Evolutionary conservation across 2,113 vertebrate genomes (phyloP), one percentile per base, ranked within the genome.

Genomic region (Struthio camelus): DNA sequence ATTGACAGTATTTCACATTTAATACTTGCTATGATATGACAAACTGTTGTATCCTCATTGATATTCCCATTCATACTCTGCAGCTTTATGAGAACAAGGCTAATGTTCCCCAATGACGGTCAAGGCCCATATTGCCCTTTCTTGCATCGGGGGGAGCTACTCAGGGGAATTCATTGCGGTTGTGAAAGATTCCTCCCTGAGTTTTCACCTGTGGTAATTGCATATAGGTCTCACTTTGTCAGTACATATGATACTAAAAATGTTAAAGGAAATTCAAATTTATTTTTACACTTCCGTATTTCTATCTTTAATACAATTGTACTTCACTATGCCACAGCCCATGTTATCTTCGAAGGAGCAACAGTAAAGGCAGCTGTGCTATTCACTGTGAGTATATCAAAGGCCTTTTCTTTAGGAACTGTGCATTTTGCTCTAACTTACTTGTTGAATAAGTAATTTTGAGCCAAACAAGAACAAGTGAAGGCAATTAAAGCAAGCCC

Each of bases 371-470:
- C 53, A 30, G 36, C 48, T 54, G 30, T 50, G 61, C n/a, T 73
- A 10, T 28, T 82, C 28, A 53, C 23, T 79, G 17, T 2, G 4
- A 91, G 20, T 12, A 11, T 9, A 67, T 28, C 34, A 84, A 83
- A 88, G 59, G 30, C 8, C 14, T 80, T 75, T 54, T 62, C 65
- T 50, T 91, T 56, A 54, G 34, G 73, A 84, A 56, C 4, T 3
- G 36, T 80, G 44, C 27, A 36, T 71, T 61, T 90, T 93, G 36
- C 36, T 92, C 18, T 67, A 75, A 48, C 16, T 9, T 23, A 64
- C 32, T 59, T 75, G 73, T 79, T 92, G 73, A 84, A 54, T 71
- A 80, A 95, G 77, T 91, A n/a, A 81, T 92, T 94, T 83, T 87
- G 91, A 87, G 80, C 56, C 89, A 61, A 81, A 92, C 50, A 18